Percentiles rank a stretch among this genome's conserved stretches.
These are phyloP conservation scores for Agrilus planipennis DNA, from an alignment of 1,140 invertebrate genomes.

Conservation along the genomic window DNA sequence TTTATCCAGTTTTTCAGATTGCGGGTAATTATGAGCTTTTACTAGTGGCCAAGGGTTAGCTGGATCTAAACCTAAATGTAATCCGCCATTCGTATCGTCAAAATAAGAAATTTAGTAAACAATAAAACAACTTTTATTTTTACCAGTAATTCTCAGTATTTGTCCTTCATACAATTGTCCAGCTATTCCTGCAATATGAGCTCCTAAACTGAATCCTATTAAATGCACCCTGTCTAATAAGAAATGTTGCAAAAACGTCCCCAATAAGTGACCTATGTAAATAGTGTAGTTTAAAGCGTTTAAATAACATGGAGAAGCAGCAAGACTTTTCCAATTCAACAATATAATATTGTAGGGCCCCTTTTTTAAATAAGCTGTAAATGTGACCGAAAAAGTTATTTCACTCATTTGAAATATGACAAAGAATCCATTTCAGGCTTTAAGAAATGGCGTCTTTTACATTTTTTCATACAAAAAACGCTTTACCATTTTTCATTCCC, in stretches of 20 bases:
- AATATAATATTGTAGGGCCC: slow-evolving; percentile 1
- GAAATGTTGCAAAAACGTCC: not conserved
- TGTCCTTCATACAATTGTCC: slow-evolving; percentile 1
- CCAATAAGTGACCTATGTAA: slow-evolving; percentile 5
- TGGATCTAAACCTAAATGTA: slow-evolving; percentile 5
- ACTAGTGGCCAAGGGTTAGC: not conserved
- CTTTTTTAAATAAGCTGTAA: not conserved
- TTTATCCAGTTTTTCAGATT: slow-evolving; percentile 5
- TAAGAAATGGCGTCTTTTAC: not conserved
- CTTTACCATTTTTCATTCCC: slow-evolving; percentile 6
- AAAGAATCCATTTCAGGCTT: not conserved
- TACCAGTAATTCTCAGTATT: slow-evolving; percentile 4
- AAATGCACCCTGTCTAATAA: slow-evolving; percentile 1
- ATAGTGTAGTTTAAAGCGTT: slow-evolving; percentile 2
- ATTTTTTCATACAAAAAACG: not conserved
- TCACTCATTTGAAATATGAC: not conserved
- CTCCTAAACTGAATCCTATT: slow-evolving; percentile 7
- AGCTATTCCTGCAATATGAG: slow-evolving; percentile 4
- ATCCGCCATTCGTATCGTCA: not conserved
- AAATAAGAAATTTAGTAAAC: not conserved
- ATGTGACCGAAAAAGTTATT: not conserved
- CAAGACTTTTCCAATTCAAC: slow-evolving; percentile 4
- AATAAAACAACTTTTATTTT: not conserved
- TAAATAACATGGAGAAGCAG: slow-evolving; percentile 1
- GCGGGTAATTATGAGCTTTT: not conserved